phyloP scores from a whole-genome alignment of 2,888 invertebrate genomes.

The Diogma glabrata region DNA sequence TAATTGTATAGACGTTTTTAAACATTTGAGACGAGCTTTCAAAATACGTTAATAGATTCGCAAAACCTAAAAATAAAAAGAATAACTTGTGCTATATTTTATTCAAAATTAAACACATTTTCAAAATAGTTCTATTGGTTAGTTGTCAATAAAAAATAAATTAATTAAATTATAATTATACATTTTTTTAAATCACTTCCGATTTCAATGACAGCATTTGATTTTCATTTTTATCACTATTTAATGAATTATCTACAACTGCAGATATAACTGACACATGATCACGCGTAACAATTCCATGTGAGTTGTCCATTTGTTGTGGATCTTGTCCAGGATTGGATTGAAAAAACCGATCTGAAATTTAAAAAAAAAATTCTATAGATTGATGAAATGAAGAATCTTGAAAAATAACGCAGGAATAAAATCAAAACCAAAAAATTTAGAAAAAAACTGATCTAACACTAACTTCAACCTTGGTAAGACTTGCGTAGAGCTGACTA shows the following conservation, averaged over 20 bases:
- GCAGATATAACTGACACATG: conserved; percentile 10
- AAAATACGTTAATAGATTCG: too few relatives aligned
- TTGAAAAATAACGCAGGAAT: too few relatives aligned
- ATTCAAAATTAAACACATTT: too few relatives aligned
- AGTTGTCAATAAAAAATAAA: conserved; percentile 4
- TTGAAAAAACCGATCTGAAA: conserved; percentile 7
- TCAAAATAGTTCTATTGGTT: conserved; percentile 8
- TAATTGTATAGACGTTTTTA: background rate
- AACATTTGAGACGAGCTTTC: background rate
- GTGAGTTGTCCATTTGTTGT: background rate
- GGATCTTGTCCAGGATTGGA: background rate
- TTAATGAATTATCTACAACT: conserved; percentile 1
- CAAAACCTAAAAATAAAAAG: too few relatives aligned
- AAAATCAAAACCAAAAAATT: too few relatives aligned
- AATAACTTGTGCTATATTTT: too few relatives aligned
- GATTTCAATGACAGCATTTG: conserved; percentile 7
- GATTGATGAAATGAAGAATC: background rate
- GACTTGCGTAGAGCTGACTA: too few relatives aligned
- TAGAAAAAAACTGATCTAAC: too few relatives aligned
- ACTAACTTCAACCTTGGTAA: too few relatives aligned
- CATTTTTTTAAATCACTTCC: conserved; percentile 7
- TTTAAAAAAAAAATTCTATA: too few relatives aligned
- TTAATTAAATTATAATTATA: conserved; percentile 7
- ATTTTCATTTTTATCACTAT: conserved; percentile 4
- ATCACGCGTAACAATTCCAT: conserved; percentile 2